Evolutionary conservation across 1,140 invertebrate species (phyloP), one percentile per base, ranked within the genome.

Genomic region (Brachionus rotundiformis): DNA sequence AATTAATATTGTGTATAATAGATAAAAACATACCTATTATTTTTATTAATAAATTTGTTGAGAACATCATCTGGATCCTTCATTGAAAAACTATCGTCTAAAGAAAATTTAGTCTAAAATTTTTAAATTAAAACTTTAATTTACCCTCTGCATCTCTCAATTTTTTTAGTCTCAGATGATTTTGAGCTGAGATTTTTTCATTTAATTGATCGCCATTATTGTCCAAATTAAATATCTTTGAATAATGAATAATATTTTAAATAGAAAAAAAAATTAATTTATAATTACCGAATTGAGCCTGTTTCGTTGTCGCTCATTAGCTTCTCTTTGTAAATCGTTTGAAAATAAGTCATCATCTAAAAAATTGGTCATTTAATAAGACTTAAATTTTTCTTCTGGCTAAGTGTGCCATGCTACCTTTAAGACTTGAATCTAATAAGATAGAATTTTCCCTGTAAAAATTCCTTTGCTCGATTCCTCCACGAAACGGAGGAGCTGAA

Each of bases 21-120:
- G n/a, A n/a, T n/a, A n/a, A 16, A 33, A 13, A n/a, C 44, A 59
- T 39, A 79, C 76, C 76, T 54, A 63, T 54, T 79, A 31, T 79
- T 79, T 79, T 49, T 36, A 27, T 59, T 79, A 3, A 79, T 79
- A 39, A 79, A 79, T 29, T 79, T 79, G 13, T 79, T 79, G 2
- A 79, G 33, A 54, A 79, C 76, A 59, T 79, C 76, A 41, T 79
- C 59, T 39, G 76, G 76, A 39, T 79, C 76, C 10, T 54, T 63
- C 33, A 79, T 27, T 33, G 76, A 79, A 25, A 59, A 23, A 59
- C 76, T 79, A 31, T 79, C 76, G 27, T 31, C 76, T 79, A 75
- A 33, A 49, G 3, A 25, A 75, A 23, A n/a, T n/a, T n/a, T n/a
- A n/a, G n/a, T n/a, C n/a, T n/a, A n/a, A n/a, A n/a, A 44, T 25